Conservation (phyloP, 2,113 vertebrate genomes). For the Zosterops borbonicus region DNA sequence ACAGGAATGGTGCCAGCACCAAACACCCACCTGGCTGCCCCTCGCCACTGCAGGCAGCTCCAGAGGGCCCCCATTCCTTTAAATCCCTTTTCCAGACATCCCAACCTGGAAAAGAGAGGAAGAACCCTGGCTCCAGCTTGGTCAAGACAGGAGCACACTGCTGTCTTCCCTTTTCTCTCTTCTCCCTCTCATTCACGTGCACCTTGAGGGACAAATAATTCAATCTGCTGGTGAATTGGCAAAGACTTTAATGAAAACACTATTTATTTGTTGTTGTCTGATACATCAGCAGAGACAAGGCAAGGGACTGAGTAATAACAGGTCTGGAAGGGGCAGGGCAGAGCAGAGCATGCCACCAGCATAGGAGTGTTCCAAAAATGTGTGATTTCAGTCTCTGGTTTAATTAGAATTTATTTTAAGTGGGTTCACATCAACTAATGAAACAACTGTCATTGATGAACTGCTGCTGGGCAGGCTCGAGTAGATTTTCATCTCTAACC, state of each 20-base stretch:
- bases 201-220: conserved; percentile 13
- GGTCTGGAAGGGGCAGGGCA: background rate
- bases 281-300: background rate
- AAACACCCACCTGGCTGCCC: background rate
- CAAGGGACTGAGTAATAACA: background rate
- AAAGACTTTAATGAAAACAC: conserved; percentile 31
- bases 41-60: background rate
- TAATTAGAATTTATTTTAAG: conserved; percentile 63
- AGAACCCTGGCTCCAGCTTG: background rate
- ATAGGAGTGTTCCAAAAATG: background rate
- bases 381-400: conserved; percentile 25
- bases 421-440: conserved; percentile 44
- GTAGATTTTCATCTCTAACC: conserved; percentile 51
- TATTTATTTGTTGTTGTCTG: conserved; percentile 35
- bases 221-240: conserved; percentile 3
- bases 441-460: conserved; percentile 60
- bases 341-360: background rate
- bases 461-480: conserved; percentile 35
- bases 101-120: background rate
- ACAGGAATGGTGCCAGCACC: background rate
- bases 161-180: background rate
- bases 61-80: accelerated
- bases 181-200: background rate
- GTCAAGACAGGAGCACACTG: accelerated
- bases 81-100: background rate